These are phyloP conservation scores for Watsonalla cultraria DNA, from an alignment of 2,888 invertebrate species.

Conservation along the genomic window DNA sequence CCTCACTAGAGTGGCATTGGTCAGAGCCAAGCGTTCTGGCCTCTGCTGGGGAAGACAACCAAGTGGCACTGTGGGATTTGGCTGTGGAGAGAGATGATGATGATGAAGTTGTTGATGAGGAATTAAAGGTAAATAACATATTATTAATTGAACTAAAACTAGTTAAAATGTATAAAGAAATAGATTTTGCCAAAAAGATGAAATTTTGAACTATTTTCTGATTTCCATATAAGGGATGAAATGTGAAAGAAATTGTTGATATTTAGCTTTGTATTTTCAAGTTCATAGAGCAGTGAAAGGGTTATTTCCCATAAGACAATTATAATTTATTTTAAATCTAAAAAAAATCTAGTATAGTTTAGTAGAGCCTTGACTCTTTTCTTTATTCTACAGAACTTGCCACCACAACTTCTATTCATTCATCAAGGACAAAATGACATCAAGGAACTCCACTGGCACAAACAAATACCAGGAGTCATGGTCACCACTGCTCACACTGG, in stretches of 20 bases:
- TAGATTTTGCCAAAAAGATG: no score
- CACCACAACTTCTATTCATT: slow-evolving; percentile 97
- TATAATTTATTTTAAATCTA: neutral
- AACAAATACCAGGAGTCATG: slow-evolving; percentile 94
- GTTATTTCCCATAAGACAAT: no score
- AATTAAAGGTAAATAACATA: slow-evolving; percentile 50
- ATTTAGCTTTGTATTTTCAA: no score
- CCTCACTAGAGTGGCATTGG: slow-evolving; percentile 98
- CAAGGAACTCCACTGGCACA: slow-evolving; percentile 99
- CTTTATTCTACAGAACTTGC: slow-evolving; percentile 82
- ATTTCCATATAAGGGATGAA: no score
- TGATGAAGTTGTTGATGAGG: slow-evolving; percentile 76
- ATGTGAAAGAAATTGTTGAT: no score
- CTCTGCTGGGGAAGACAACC: slow-evolving; percentile 95
- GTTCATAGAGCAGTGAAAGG: no score
- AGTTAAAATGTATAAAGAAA: no score
- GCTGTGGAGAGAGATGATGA: slow-evolving; percentile 90
- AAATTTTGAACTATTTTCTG: no score
- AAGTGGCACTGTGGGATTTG: slow-evolving; percentile 98
- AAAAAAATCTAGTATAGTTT: neutral
- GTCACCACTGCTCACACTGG: slow-evolving; percentile 96
- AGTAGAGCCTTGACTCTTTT: slow-evolving; percentile 8
- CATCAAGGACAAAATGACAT: slow-evolving; percentile 99
- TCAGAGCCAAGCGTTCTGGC: slow-evolving; percentile 95
- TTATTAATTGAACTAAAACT: no score